phyloP scores from a whole-genome alignment of 1,140 invertebrate genomes.

The Caenorhabditis brenneri region DNA sequence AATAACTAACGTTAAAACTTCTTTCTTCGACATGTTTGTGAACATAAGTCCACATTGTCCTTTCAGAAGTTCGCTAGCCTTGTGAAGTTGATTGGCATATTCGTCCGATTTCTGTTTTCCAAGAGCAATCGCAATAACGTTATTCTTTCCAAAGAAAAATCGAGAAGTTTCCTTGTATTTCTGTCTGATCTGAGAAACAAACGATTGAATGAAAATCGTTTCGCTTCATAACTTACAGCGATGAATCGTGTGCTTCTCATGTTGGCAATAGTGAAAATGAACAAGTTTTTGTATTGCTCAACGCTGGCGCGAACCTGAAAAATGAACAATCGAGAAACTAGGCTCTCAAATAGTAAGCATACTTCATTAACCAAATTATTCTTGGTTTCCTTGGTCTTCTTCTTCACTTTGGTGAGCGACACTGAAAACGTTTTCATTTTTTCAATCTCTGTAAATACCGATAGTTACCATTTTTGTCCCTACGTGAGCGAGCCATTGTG shows the following conservation, averaged over 20 bases:
- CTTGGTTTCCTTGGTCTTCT: constrained; percentile 83
- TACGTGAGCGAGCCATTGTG: constrained; percentile 86
- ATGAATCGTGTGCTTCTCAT: constrained; percentile 90
- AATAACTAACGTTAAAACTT: constrained; percentile 77
- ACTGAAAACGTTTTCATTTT: constrained; percentile 77
- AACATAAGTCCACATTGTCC: constrained; percentile 93
- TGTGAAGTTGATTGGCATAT: constrained; percentile 82
- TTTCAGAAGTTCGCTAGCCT: constrained; percentile 77
- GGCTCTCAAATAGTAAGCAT: constrained; percentile 65
- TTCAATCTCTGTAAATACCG: constrained; percentile 58
- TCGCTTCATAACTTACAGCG: constrained; percentile 72
- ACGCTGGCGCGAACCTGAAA: constrained; percentile 75
- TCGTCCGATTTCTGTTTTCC: constrained; percentile 85
- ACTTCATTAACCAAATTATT: constrained; percentile 88
- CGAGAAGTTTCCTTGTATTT: constrained; percentile 73
- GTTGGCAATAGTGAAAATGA: constrained; percentile 87
- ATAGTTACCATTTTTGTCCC: constrained; percentile 84
- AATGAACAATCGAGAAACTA: too few relatives aligned
- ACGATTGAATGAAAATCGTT: neutral
- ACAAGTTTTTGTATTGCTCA: constrained; percentile 83
- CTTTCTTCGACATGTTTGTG: constrained; percentile 82
- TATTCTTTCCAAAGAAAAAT: constrained; percentile 98
- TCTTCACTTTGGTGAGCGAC: constrained; percentile 90
- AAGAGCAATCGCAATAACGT: constrained; percentile 88
- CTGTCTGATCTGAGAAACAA: constrained; percentile 64